Evolutionary conservation across 2,797 vertebrate genomes (phyloP).

Genomic region (Dendrocincla tyrannina): DNA sequence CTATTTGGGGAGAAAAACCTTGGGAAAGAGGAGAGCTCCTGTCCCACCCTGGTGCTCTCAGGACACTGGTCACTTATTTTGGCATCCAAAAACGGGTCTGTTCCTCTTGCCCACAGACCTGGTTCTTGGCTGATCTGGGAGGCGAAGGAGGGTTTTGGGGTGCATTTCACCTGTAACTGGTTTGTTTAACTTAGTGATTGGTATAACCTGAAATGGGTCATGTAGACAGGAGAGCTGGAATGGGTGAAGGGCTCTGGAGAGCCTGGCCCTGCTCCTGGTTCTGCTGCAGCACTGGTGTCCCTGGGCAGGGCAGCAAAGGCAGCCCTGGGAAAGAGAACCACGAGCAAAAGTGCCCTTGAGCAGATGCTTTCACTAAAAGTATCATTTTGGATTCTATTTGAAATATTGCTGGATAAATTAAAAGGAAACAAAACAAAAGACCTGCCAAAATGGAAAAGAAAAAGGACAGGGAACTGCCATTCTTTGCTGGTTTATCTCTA

Average conservation of each 20-base stretch:
- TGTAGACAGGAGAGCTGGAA: accelerated
- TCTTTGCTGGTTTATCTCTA: neutral
- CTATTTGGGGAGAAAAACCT: neutral
- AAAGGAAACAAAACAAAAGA: neutral
- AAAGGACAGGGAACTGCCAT: neutral
- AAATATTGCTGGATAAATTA: neutral
- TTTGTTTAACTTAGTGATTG: neutral
- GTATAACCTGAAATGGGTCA: accelerated
- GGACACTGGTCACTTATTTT: neutral
- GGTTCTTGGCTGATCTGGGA: neutral
- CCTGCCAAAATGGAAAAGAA: neutral
- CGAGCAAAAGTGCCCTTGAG: neutral
- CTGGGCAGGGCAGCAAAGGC: neutral
- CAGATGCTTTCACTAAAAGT: neutral
- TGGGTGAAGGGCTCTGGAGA: neutral
- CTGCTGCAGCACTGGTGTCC: neutral
- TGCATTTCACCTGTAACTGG: neutral
- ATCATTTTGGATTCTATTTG: neutral
- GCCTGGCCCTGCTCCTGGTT: neutral
- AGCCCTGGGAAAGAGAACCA: neutral
- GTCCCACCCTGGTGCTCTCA: neutral
- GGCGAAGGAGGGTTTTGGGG: neutral
- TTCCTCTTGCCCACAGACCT: neutral
- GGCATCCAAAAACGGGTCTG: neutral
- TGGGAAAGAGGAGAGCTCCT: neutral